Evolutionary conservation across 2,797 vertebrate species (phyloP), one percentile per base, ranked within the genome.

Genomic region (Peromyscus aztecus): DNA sequence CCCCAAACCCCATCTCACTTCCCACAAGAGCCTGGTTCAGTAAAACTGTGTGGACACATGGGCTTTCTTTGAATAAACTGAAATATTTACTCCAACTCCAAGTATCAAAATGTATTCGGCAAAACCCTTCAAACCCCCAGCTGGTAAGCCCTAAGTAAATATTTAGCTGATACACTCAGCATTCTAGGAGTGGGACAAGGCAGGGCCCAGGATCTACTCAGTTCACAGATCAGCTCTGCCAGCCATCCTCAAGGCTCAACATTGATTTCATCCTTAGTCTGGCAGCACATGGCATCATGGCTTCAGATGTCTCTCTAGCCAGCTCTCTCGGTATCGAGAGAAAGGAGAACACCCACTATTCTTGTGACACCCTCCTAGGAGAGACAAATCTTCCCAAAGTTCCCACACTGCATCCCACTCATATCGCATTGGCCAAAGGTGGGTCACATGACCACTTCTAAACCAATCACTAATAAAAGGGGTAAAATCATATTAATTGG

Each of bases 71-170:
- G 69, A 49, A 67, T 88, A 94, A 95, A 95, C 95, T 43, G 14
- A 94, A 94, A 95, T 96, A 61, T 81, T 86, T 95, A 82, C 65
- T 59, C 93, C 94, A 95, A 85, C 90, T 69, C 88, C 24, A n/a
- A 85, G 80, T 95, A 40, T 73, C 77, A 89, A 52, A 86, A 90
- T 80, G 94, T 77, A 94, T 94, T 95, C 80, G 69, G 95, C 84
- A 93, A 95, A 94, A 80, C 93, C 24, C 34, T 55, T 88, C n/a
- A 29, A 40, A 6, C 5, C 34, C 24, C 49, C 14, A 88, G 5
- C n/a, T 57, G 67, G 49, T 21, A 67, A 96, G 87, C 86, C 77
- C 17, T 87, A 90, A 97, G 97, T 93, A 94, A 96, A 94, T 91
- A 96, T 94, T 96, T 96, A 94, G 71, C 76, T 95, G 73, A 23